Percentiles rank a stretch among this genome's conserved stretches.
These are phyloP conservation scores for Odontophorus gujanensis DNA, from an alignment of 2,113 vertebrate genomes.

Conservation along the genomic window DNA sequence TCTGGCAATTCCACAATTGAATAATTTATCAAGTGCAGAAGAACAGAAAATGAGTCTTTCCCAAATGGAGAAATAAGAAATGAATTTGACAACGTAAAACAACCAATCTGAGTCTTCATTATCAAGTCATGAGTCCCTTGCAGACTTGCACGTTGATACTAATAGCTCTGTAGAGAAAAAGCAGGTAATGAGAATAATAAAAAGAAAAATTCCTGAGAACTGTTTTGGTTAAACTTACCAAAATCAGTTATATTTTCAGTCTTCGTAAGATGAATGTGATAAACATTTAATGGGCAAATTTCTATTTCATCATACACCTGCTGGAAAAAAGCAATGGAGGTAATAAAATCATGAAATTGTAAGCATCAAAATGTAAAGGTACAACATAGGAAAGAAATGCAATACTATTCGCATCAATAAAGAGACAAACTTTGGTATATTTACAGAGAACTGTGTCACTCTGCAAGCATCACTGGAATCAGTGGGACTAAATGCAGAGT, in stretches of 20 bases:
- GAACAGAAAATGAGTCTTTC: neutral
- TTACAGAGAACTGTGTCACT: neutral
- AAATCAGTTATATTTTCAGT: conserved; percentile 82
- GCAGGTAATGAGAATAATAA: neutral
- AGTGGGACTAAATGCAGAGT: neutral
- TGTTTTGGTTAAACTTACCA: conserved; percentile 78
- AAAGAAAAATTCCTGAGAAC: neutral
- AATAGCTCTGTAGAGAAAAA: neutral
- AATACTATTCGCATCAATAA: neutral
- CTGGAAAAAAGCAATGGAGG: neutral
- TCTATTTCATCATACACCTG: conserved; percentile 89
- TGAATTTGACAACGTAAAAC: neutral
- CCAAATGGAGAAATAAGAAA: neutral
- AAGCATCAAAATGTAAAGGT: neutral
- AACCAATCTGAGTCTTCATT: neutral
- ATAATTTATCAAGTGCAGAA: neutral
- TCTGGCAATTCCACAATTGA: neutral
- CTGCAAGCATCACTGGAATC: neutral
- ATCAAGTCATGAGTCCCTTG: fast-evolving
- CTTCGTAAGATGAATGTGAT: conserved; percentile 84
- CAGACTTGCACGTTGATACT: neutral
- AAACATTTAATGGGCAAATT: conserved; percentile 83
- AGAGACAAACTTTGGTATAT: neutral
- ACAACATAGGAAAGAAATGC: neutral
- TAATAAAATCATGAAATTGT: neutral